Percentiles rank a stretch among this genome's conserved stretches.
Conservation (phyloP, 2,113 vertebrate species). For the Heterotilapia buettikoferi region DNA sequence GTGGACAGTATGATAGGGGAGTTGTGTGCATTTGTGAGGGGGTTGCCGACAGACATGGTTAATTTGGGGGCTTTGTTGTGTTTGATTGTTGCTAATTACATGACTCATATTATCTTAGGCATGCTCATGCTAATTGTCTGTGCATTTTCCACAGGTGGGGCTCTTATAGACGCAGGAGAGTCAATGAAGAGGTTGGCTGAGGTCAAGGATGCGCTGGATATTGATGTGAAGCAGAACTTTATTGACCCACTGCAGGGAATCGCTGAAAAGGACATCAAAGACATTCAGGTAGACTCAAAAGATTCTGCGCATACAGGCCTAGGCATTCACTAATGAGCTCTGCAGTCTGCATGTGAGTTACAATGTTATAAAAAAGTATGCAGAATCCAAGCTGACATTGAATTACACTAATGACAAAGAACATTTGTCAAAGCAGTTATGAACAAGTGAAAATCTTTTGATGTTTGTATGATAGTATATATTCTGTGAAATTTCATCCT, state of each 20-base stretch:
- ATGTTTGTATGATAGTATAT: neutral
- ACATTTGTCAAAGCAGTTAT: neutral
- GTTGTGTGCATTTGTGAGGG: neutral
- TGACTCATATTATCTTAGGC: neutral
- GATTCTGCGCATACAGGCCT: neutral
- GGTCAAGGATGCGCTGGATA: conserved; percentile 93
- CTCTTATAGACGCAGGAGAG: conserved; percentile 87
- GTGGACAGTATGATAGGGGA: neutral
- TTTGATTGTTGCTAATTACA: neutral
- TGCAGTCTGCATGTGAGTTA: neutral
- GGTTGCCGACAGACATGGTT: neutral
- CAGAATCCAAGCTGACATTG: neutral
- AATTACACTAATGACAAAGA: neutral
- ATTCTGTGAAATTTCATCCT: neutral
- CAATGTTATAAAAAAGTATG: neutral
- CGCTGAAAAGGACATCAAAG: conserved; percentile 93
- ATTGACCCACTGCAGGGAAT: conserved; percentile 93
- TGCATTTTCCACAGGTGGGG: conserved; percentile 73
- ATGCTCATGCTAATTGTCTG: neutral
- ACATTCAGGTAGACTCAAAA: conserved; percentile 84
- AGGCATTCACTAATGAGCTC: neutral
- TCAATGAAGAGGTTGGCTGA: conserved; percentile 91
- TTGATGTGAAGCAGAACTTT: conserved; percentile 97
- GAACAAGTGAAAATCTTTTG: neutral
- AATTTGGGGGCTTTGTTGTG: neutral